phyloP scores from a whole-genome alignment of 2,113 vertebrate genomes.

The Cavia aperea region DNA sequence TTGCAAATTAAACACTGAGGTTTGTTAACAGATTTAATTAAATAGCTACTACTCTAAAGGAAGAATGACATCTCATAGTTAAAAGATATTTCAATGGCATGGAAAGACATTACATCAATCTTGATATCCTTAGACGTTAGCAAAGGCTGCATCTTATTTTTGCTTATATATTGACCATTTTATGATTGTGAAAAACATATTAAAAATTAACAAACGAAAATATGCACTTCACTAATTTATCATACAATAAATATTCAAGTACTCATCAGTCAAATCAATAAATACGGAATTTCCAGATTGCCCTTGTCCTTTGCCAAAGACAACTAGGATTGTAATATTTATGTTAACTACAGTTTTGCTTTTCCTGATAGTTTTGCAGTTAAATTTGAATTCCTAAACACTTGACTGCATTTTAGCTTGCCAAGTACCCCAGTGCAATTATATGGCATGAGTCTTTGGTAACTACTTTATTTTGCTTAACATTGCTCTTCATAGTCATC shows the following conservation, averaged over 20 bases:
- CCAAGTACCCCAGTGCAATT: background rate
- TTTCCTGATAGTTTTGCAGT: background rate
- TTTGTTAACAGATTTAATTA: constrained; percentile 5
- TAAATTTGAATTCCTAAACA: background rate
- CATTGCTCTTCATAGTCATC: background rate
- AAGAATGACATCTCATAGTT: background rate
- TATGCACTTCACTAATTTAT: background rate
- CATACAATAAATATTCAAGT: background rate
- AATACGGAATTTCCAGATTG: background rate
- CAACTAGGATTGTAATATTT: background rate
- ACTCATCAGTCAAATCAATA: background rate
- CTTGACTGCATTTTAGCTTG: background rate
- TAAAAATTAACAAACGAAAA: background rate
- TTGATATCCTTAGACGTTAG: background rate
- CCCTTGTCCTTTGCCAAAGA: background rate
- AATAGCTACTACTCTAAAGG: background rate
- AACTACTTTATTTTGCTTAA: background rate
- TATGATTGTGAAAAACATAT: background rate
- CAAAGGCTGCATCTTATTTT: background rate
- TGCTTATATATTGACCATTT: background rate
- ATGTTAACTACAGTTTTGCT: background rate
- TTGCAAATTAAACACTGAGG: background rate
- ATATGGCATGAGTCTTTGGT: background rate
- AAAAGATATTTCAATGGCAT: constrained; percentile 25
- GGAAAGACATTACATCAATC: background rate